Percentiles rank a stretch among this genome's conserved stretches.
These are phyloP conservation scores for Mongoloraphidia duomilia DNA, from an alignment of 2,888 invertebrate species.

Conservation along the genomic window DNA sequence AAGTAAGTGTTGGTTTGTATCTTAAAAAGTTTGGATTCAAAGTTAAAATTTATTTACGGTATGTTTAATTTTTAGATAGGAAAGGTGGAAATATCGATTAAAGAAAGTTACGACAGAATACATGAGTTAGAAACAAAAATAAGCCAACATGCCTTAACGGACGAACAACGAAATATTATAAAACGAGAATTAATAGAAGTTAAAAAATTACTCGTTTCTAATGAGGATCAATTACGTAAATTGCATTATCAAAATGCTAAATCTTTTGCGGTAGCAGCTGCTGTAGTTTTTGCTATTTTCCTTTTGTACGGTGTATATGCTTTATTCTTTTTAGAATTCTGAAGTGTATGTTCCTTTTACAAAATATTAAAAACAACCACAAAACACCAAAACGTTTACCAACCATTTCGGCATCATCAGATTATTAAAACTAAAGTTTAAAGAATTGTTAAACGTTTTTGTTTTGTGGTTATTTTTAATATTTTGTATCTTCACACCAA, in stretches of 20 bases:
- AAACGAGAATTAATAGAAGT: constrained; percentile 24
- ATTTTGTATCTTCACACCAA: too few species aligned
- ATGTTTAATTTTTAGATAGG: constrained; percentile 20
- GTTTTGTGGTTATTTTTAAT: too few species aligned
- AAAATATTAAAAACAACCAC: not conserved
- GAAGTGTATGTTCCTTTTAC: not conserved
- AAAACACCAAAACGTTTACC: not conserved
- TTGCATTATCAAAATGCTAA: constrained; percentile 23
- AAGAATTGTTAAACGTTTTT: too few species aligned
- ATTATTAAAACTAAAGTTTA: too few species aligned
- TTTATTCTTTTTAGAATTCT: constrained; percentile 16
- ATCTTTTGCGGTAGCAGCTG: constrained; percentile 21
- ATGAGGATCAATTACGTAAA: constrained; percentile 23
- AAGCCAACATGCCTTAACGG: constrained; percentile 16
- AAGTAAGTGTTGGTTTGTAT: constrained; percentile 4
- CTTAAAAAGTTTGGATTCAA: too few species aligned
- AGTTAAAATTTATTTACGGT: not conserved
- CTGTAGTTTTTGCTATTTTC: constrained; percentile 21
- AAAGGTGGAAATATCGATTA: constrained; percentile 23
- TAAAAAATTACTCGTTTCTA: constrained; percentile 22
- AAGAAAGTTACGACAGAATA: constrained; percentile 21
- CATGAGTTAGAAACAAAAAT: constrained; percentile 22
- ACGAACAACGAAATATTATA: constrained; percentile 18
- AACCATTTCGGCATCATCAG: too few species aligned
- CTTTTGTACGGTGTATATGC: constrained; percentile 22